Conservation (phyloP, 2,113 vertebrate species). For the Amblyopsis rosae region DNA sequence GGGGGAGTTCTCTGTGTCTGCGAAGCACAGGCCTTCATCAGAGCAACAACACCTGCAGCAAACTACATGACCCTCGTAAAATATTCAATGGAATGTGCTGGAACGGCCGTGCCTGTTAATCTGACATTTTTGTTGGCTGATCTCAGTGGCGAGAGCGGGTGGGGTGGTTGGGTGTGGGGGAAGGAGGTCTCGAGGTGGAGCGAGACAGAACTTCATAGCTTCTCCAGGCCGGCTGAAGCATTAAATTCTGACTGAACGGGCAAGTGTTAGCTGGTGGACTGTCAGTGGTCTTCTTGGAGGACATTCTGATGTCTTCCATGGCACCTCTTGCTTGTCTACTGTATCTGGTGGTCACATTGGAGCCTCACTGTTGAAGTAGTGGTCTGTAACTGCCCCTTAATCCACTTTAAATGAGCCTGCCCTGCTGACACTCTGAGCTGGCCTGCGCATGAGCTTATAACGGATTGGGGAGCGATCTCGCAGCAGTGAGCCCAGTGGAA, state of each 20-base stretch:
- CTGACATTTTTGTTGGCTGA: conserved; percentile 74
- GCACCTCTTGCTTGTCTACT: conserved; percentile 32
- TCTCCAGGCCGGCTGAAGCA: conserved; percentile 58
- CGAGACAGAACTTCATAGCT: conserved; percentile 63
- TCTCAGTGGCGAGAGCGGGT: conserved; percentile 37
- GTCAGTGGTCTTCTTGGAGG: conserved; percentile 42
- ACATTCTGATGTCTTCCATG: conserved; percentile 28
- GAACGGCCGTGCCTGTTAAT: conserved; percentile 66
- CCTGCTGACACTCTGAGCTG: conserved; percentile 26
- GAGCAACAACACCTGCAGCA: conserved; percentile 70
- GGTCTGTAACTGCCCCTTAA: conserved; percentile 56
- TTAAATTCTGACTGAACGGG: conserved; percentile 54
- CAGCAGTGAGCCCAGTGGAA: conserved; percentile 14
- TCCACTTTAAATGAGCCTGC: conserved; percentile 55
- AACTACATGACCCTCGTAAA: conserved; percentile 68
- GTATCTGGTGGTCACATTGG: conserved; percentile 29
- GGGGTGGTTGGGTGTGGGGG: background rate
- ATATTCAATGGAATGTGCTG: conserved; percentile 65
- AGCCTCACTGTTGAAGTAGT: conserved; percentile 33
- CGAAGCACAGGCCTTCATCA: conserved; percentile 50
- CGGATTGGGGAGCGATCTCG: conserved; percentile 25
- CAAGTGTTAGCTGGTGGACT: conserved; percentile 44
- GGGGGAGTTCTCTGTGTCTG: conserved; percentile 28
- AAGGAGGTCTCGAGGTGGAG: conserved; percentile 48
- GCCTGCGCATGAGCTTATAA: conserved; percentile 38